Evolutionary conservation across 1,140 invertebrate species (phyloP).

Genomic region (Tetramorium simillimum): DNA sequence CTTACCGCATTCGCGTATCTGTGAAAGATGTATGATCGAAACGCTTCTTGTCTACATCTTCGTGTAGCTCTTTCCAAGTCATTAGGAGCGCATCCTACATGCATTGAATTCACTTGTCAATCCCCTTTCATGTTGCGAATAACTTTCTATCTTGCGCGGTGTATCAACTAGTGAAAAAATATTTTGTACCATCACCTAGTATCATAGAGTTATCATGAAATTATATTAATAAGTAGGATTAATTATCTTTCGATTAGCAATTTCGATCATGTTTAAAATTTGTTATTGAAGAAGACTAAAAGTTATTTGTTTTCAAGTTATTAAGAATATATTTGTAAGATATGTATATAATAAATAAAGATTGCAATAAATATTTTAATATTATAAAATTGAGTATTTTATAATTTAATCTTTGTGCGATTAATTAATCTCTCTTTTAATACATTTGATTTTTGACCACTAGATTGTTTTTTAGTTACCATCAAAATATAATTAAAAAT

Average conservation of each 20-base stretch:
- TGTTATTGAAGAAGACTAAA: neutral
- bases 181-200: neutral
- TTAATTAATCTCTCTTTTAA: neutral
- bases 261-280: too few relatives aligned
- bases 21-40: conserved; percentile 53
- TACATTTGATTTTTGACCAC: neutral
- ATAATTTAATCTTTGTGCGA: neutral
- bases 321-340: neutral
- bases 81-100: neutral
- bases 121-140: neutral
- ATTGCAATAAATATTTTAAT: neutral
- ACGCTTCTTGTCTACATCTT: conserved; percentile 16
- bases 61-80: neutral
- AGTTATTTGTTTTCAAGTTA: too few relatives aligned
- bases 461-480: neutral
- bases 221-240: neutral
- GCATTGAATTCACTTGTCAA: neutral
- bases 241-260: too few relatives aligned
- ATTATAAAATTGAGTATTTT: neutral
- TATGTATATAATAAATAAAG: neutral
- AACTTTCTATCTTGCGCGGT: neutral
- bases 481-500: neutral
- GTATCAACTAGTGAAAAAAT: neutral
- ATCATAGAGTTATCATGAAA: too few relatives aligned
- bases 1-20: conserved; percentile 81